These are phyloP conservation scores for Pseudomyrmex dendroicus DNA, from an alignment of 1,140 invertebrate species.

Conservation along the genomic window DNA sequence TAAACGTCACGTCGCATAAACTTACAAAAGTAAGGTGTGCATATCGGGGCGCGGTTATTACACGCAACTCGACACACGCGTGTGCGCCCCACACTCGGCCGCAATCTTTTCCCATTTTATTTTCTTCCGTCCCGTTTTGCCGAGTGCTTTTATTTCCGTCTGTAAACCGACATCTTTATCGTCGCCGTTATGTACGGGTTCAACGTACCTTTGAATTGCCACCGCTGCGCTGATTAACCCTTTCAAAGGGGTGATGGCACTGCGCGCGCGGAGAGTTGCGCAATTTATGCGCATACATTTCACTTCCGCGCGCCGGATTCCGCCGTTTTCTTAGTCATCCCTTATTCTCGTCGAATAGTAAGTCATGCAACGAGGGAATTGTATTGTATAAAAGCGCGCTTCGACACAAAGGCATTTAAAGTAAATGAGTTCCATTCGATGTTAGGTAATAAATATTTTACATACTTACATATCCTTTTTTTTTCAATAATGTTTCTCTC, in stretches of 20 bases:
- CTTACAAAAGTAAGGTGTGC: background rate
- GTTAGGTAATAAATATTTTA: no score
- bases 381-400: conserved; percentile 10
- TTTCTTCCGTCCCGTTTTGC: conserved; percentile 22
- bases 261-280: conserved; percentile 36
- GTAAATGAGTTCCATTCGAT: conserved; percentile 22
- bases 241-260: conserved; percentile 46
- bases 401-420: conserved; percentile 11
- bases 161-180: conserved; percentile 46
- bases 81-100: conserved; percentile 11
- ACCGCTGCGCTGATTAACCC: conserved; percentile 49
- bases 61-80: conserved; percentile 34
- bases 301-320: conserved; percentile 40
- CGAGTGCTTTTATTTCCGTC: background rate
- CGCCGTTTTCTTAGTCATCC: conserved; percentile 54
- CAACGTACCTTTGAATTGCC: conserved; percentile 31
- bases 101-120: conserved; percentile 23
- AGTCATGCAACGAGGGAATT: conserved; percentile 10
- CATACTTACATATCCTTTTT: background rate
- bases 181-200: conserved; percentile 13
- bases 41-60: conserved; percentile 26
- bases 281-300: conserved; percentile 61
- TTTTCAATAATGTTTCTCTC: conserved; percentile 17
- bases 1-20: conserved; percentile 33
- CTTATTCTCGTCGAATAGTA: conserved; percentile 13